These are phyloP conservation scores for Megalopta genalis DNA, from an alignment of 1,140 invertebrate species.

Conservation along the genomic window DNA sequence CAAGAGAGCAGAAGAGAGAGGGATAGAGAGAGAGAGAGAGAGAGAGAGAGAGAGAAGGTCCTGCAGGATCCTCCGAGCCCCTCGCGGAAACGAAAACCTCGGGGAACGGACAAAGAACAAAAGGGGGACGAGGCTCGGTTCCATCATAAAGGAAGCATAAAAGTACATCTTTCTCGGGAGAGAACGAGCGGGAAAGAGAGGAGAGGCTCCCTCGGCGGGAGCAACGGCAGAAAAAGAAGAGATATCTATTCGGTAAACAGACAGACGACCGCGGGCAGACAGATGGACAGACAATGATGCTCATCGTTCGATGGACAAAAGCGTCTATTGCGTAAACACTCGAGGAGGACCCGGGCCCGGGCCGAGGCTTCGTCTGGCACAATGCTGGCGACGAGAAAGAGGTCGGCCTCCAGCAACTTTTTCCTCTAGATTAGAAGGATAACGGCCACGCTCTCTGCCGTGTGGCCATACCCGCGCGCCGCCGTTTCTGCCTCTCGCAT, in stretches of 20 bases:
- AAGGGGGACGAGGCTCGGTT: slow-evolving; percentile 68
- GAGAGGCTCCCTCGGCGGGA: neutral
- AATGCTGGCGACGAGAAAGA: slow-evolving; percentile 47
- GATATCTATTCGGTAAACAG: slow-evolving; percentile 79
- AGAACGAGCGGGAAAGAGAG: neutral
- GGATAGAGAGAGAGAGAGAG: slow-evolving; percentile 1
- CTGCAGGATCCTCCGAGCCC: slow-evolving; percentile 52
- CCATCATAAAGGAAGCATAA: slow-evolving; percentile 73
- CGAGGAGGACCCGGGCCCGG: slow-evolving; percentile 64
- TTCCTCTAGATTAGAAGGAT: slow-evolving; percentile 31
- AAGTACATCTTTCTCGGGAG: slow-evolving; percentile 71
- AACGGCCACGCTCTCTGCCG: neutral
- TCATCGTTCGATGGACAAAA: slow-evolving; percentile 79
- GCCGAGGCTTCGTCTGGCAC: slow-evolving; percentile 23
- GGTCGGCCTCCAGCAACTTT: slow-evolving; percentile 36
- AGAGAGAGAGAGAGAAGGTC: slow-evolving; percentile 29
- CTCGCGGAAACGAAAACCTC: slow-evolving; percentile 69
- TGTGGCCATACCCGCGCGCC: no score
- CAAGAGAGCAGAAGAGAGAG: neutral
- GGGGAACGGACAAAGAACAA: slow-evolving; percentile 72
- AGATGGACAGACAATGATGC: slow-evolving; percentile 77
- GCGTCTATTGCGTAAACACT: slow-evolving; percentile 80
- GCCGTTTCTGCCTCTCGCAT: no score
- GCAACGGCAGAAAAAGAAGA: slow-evolving; percentile 5
- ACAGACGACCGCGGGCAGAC: slow-evolving; percentile 66